A percentile compares a stretch with the other conserved stretches of the same genome.
Conservation (phyloP, 2,113 vertebrate species). For the Sphaerodactylus townsendi region DNA sequence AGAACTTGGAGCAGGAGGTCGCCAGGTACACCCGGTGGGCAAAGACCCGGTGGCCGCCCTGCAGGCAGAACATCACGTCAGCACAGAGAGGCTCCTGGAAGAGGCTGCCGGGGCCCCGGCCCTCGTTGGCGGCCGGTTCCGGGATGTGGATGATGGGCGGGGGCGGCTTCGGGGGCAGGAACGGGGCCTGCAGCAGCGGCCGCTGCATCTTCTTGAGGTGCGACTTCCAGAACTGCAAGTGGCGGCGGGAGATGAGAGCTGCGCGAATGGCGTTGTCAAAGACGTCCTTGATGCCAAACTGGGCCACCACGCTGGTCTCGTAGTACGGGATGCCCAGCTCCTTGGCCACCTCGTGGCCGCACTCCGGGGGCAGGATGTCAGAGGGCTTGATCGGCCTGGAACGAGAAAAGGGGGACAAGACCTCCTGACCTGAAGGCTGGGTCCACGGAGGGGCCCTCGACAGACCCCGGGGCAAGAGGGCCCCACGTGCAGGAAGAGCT, state of each 20-base stretch:
- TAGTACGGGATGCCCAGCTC: constrained; percentile 91
- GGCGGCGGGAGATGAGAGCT: constrained; percentile 87
- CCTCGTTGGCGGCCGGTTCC: constrained; percentile 70
- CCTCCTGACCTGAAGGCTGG: accelerated
- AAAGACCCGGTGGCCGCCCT: constrained; percentile 78
- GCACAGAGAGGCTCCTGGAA: constrained; percentile 83
- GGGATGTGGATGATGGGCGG: constrained; percentile 84
- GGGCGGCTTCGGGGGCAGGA: constrained; percentile 86
- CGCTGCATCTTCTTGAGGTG: constrained; percentile 88
- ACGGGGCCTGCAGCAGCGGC: constrained; percentile 86
- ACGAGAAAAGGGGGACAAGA: accelerated
- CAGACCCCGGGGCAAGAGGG: too few species aligned
- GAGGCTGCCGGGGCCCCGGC: constrained; percentile 78
- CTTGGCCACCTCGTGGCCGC: constrained; percentile 89
- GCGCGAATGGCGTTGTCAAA: constrained; percentile 93
- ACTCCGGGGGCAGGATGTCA: constrained; percentile 87
- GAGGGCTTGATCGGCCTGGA: constrained; percentile 87
- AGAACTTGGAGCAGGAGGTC: constrained; percentile 90
- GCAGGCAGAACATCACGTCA: constrained; percentile 85
- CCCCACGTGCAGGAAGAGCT: background rate
- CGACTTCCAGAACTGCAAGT: constrained; percentile 93
- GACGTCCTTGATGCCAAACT: constrained; percentile 91
- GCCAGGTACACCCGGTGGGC: constrained; percentile 89
- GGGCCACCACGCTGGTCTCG: constrained; percentile 91
- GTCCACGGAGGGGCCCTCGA: too few species aligned